Conservation (phyloP, 92 coral and sea anemone genomes). For the Epizoanthus fatuus region DNA sequence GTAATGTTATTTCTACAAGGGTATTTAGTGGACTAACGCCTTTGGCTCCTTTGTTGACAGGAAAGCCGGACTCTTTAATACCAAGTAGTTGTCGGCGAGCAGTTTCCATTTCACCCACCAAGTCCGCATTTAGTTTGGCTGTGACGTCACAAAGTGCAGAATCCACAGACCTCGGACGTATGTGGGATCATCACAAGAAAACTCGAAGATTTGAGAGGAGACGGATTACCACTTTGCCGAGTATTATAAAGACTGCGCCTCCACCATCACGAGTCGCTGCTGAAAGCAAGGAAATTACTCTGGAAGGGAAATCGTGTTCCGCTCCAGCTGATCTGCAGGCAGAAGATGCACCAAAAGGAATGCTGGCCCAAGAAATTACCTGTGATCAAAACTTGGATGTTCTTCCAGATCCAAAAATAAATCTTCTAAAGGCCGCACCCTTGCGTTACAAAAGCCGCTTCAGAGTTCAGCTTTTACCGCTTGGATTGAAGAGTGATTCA, state of each 20-base stretch:
- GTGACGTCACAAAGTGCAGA: background rate
- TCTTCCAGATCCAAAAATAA: too few species aligned
- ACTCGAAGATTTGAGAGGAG: slow-evolving; percentile 9
- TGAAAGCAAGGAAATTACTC: background rate
- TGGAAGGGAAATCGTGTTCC: slow-evolving; percentile 22
- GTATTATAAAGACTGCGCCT: background rate
- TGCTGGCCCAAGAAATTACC: background rate
- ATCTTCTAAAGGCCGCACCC: background rate
- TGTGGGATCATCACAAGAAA: background rate
- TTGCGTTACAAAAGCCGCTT: slow-evolving; percentile 70
- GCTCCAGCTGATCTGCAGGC: background rate
- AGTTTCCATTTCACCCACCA: background rate
- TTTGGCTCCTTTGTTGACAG: background rate
- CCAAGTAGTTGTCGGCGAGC: background rate
- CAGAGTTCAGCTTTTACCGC: slow-evolving; percentile 64
- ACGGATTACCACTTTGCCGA: background rate
- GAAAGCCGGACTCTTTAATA: background rate
- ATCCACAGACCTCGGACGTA: slow-evolving; percentile 1
- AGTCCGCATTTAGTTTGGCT: background rate
- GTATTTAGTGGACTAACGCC: background rate
- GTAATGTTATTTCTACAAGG: background rate
- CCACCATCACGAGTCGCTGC: background rate
- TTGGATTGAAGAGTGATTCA: slow-evolving; percentile 61
- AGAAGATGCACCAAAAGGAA: background rate
- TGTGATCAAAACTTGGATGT: background rate